These are phyloP conservation scores for Ostrea edulis DNA, from an alignment of 1,140 invertebrate genomes.

Conservation along the genomic window DNA sequence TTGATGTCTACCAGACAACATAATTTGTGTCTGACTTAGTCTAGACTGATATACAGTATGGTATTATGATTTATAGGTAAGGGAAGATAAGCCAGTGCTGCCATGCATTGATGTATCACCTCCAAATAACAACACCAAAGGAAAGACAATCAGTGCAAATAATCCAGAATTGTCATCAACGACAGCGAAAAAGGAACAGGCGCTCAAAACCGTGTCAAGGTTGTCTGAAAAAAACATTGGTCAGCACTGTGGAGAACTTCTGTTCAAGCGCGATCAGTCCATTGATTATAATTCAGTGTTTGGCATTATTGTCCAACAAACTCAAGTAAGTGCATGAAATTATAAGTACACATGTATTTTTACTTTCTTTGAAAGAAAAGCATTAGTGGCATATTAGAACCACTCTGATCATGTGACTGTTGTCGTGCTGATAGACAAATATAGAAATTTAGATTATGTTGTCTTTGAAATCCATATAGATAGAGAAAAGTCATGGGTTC, in stretches of 20 bases:
- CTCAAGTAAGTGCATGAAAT: not conserved
- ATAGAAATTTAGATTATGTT: too few species aligned
- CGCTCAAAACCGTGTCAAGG: not conserved
- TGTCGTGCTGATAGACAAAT: too few species aligned
- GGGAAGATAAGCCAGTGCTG: not conserved
- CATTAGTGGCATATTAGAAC: too few species aligned
- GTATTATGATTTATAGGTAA: not conserved
- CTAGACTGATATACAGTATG: too few species aligned
- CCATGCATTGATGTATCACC: not conserved
- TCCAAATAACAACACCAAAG: not conserved
- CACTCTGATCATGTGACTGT: too few species aligned
- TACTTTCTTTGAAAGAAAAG: too few species aligned
- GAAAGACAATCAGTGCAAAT: not conserved
- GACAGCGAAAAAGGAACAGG: not conserved
- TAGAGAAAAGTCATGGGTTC: too few species aligned
- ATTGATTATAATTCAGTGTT: not conserved
- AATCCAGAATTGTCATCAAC: not conserved
- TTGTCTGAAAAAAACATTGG: not conserved
- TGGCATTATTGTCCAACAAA: conserved; percentile 6
- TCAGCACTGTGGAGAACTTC: not conserved
- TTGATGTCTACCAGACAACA: too few species aligned
- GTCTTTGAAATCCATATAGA: too few species aligned
- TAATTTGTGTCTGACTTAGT: too few species aligned
- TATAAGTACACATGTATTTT: too few species aligned
- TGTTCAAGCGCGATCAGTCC: not conserved